Evolutionary conservation across 2,888 invertebrate genomes (phyloP).

Genomic region (Brenthis ino): DNA sequence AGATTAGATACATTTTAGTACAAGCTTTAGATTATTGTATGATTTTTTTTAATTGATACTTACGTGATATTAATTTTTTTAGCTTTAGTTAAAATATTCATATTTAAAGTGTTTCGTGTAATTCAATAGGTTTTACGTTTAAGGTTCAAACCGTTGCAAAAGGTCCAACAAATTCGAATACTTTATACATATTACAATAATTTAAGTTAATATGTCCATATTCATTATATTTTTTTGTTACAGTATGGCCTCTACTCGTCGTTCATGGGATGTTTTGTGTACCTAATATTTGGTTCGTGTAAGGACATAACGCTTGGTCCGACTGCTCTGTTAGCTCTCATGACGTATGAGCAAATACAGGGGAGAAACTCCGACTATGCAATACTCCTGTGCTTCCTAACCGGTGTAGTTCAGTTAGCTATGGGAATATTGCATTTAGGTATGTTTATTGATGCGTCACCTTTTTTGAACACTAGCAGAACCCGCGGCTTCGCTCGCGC

Average conservation of each 20-base stretch:
- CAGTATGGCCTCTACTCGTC: slow-evolving; percentile 98
- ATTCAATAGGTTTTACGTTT: too few species aligned
- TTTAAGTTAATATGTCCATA: neutral
- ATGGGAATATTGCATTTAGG: slow-evolving; percentile 93
- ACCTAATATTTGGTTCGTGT: slow-evolving; percentile 93
- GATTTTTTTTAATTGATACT: too few species aligned
- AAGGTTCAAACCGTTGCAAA: too few species aligned
- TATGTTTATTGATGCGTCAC: slow-evolving; percentile 61
- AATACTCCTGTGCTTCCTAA: slow-evolving; percentile 90
- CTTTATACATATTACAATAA: neutral
- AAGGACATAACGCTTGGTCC: slow-evolving; percentile 95
- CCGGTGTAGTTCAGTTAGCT: slow-evolving; percentile 89
- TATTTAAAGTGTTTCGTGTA: too few species aligned
- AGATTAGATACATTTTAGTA: too few species aligned
- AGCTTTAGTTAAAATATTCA: too few species aligned
- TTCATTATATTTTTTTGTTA: slow-evolving; percentile 42
- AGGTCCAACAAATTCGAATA: too few species aligned
- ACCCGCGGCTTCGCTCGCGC: too few species aligned
- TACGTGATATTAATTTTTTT: too few species aligned
- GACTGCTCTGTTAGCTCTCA: slow-evolving; percentile 95
- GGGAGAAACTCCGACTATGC: slow-evolving; percentile 90
- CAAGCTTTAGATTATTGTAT: too few species aligned
- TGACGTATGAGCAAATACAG: slow-evolving; percentile 91
- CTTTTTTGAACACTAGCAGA: neutral
- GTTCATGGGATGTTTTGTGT: slow-evolving; percentile 96